Evolutionary conservation across 2,797 vertebrate genomes (phyloP).

Genomic region (Gymnopithys bicolor): DNA sequence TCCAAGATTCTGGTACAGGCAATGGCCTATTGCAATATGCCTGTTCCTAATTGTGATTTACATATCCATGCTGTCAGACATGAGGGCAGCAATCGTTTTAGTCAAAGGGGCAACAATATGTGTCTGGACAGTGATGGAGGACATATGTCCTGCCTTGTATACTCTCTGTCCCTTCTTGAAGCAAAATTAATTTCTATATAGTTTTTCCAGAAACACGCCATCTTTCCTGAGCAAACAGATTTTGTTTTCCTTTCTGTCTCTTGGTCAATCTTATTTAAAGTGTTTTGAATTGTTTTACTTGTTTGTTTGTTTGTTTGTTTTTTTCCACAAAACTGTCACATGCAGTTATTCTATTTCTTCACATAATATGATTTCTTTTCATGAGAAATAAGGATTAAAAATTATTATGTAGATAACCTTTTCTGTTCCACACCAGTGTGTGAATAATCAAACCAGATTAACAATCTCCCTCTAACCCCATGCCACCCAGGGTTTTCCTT

Average conservation of each 20-base stretch:
- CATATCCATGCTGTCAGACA: background rate
- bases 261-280: background rate
- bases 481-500: background rate
- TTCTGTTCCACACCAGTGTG: background rate
- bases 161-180: background rate
- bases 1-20: background rate
- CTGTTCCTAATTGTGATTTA: background rate
- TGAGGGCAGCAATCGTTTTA: background rate
- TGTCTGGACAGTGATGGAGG: background rate
- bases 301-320: background rate
- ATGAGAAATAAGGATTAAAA: conserved; percentile 1
- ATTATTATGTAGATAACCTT: background rate
- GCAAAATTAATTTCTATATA: background rate
- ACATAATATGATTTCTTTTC: background rate
- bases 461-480: background rate
- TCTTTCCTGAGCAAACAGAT: background rate
- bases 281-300: background rate
- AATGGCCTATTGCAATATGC: background rate
- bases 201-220: background rate
- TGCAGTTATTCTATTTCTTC: background rate
- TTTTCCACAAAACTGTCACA: background rate
- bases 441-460: background rate
- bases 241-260: conserved; percentile 9
- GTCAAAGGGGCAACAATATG: background rate
- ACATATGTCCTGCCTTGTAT: background rate